Evolutionary conservation across 2,797 vertebrate species (phyloP), one percentile per base, ranked within the genome.

Genomic region (Argyrosomus regius): DNA sequence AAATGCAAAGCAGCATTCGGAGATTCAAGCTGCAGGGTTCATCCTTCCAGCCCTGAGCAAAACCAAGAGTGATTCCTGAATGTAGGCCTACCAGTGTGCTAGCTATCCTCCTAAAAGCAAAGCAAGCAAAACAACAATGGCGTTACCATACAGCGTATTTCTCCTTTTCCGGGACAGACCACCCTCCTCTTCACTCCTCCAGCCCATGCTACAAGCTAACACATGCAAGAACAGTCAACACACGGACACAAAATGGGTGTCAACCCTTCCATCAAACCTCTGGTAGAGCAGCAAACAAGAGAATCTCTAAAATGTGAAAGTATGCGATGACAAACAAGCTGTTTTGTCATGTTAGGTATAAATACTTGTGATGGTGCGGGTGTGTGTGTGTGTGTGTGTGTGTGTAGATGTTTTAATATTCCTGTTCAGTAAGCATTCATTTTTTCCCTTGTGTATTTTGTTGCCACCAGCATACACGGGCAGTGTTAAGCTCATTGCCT

Each of bases 401-500:
- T 77, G 66, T 81, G 69, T 79, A 45, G 59, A 65, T 76, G 28
- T 71, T 58, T 64, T 16, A 28, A 22, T 48, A 24, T 39, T 46
- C 16, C 14, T 43, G 39, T 56, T 43, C 9, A 72, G 31, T 39
- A 67, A 52, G 60, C 61, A 54, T 72, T 26, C 4, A 57, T 78
- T 43, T 61, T 73, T 72, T 68, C 80, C 52, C 52, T 4, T 8
- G 70, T 71, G 68, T 68, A 17, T 77, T 22, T 26, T 6, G 1
- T 65, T 75, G 72, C 84, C 79, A 82, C 48, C 75, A 72, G 78
- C 67, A 56, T 61, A 66, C 53, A 74, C 52, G 74, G 53, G 28
- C 73, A 22, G 53, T 35, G 46, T 65, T 72, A 77, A 83, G 73
- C 63, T 58, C 56, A 28, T 17, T 58, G 75, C 39, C 60, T 65